Conservation (phyloP, 2,888 invertebrate genomes). For the Tenthredo notha region DNA sequence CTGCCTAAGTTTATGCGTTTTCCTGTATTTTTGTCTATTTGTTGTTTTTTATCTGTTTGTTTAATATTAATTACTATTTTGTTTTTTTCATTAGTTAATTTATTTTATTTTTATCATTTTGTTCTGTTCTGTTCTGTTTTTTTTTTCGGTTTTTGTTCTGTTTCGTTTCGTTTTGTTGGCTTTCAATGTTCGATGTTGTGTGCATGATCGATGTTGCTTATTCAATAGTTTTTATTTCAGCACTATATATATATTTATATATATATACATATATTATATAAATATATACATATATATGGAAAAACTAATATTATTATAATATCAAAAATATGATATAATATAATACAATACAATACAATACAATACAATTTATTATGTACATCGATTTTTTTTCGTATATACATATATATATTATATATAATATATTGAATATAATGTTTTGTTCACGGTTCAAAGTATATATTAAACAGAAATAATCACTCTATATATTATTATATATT, state of each 20-base stretch:
- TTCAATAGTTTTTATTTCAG: slow-evolving; percentile 59
- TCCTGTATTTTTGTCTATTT: slow-evolving; percentile 46
- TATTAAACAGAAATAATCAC: not conserved
- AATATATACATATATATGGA: no score
- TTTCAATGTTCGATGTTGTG: slow-evolving; percentile 72
- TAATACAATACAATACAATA: not conserved
- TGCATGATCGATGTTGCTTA: slow-evolving; percentile 66
- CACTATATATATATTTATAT: not conserved
- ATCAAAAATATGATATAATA: not conserved
- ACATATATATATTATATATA: not conserved
- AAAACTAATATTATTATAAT: not conserved
- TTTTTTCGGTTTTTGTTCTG: slow-evolving; percentile 56
- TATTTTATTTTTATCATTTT: slow-evolving; percentile 59
- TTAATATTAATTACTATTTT: slow-evolving; percentile 13
- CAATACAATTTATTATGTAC: not conserved
- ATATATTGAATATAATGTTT: not conserved
- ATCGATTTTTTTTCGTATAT: not conserved
- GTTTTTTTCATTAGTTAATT: slow-evolving; percentile 55
- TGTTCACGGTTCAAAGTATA: not conserved
- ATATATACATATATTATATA: no score
- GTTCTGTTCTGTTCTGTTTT: slow-evolving; percentile 54
- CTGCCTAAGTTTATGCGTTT: slow-evolving; percentile 49
- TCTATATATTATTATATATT: not conserved
- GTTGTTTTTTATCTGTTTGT: slow-evolving; percentile 47
- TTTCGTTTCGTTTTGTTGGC: slow-evolving; percentile 63